A percentile compares a stretch with the other conserved stretches of the same genome.
phyloP scores from a whole-genome alignment of 2,888 invertebrate species.

The Synergus gifuensis region DNA sequence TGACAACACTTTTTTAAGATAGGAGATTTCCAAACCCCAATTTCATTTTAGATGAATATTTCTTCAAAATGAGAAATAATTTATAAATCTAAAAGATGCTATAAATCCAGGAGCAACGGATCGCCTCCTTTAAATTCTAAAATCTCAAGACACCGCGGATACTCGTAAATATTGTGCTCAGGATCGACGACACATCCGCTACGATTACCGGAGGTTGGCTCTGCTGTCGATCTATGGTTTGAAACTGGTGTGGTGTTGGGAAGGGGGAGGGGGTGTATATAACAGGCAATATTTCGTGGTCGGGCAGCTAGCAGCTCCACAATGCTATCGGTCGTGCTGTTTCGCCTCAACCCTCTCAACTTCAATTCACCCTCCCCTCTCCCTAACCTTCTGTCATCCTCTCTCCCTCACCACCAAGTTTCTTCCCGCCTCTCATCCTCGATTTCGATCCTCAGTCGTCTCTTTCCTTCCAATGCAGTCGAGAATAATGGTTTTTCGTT shows the following conservation, averaged over 20 bases:
- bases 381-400: conserved; percentile 39
- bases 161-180: conserved; percentile 66
- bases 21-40: too few species aligned
- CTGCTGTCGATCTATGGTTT: conserved; percentile 51
- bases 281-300: conserved; percentile 70
- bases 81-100: background rate
- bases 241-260: conserved; percentile 39
- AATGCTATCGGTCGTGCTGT: conserved; percentile 63
- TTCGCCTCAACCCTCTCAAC: conserved; percentile 43
- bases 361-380: conserved; percentile 46
- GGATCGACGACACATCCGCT: conserved; percentile 68
- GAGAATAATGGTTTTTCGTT: conserved; percentile 73
- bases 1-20: too few species aligned
- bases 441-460: conserved; percentile 36
- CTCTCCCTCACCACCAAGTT: conserved; percentile 46
- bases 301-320: conserved; percentile 60
- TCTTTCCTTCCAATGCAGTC: conserved; percentile 52
- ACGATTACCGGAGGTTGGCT: conserved; percentile 72
- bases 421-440: conserved; percentile 43
- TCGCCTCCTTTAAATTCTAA: background rate
- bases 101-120: background rate
- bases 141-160: conserved; percentile 46
- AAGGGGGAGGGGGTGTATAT: conserved; percentile 49
- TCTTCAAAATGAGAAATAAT: background rate
- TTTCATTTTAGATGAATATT: too few species aligned